Percentiles rank a stretch among this genome's conserved stretches.
Conservation (phyloP, 2,113 vertebrate species). For the Poicephalus gulielmi region DNA sequence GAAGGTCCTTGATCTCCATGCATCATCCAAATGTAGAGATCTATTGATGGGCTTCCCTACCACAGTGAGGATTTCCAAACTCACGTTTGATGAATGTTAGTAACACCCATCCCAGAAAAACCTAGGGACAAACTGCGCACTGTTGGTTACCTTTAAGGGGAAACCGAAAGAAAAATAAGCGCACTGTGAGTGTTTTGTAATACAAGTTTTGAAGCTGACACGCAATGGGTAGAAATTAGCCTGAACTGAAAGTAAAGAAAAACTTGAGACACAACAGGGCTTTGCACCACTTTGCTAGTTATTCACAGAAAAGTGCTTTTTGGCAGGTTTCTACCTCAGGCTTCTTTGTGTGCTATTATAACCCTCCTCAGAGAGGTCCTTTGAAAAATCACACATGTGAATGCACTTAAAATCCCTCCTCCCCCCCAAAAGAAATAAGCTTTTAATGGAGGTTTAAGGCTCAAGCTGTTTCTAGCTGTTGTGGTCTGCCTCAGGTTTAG, state of each 20-base stretch:
- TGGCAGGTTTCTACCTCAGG: neutral
- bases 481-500: neutral
- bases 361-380: neutral
- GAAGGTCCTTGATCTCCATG: neutral
- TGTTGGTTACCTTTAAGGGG: neutral
- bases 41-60: neutral
- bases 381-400: neutral
- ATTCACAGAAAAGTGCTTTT: neutral
- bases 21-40: neutral
- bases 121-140: neutral
- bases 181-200: neutral
- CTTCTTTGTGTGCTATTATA: neutral
- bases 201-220: neutral
- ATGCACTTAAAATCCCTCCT: neutral
- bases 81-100: neutral
- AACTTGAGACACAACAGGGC: neutral
- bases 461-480: neutral
- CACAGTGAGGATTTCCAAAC: neutral
- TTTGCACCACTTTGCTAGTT: neutral
- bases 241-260: neutral
- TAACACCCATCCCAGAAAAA: neutral
- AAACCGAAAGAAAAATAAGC: neutral
- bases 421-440: neutral
- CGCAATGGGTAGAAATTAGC: slow-evolving; percentile 3
- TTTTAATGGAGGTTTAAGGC: neutral